Percentiles rank a stretch among this genome's conserved stretches.
Conservation (phyloP, 2,888 invertebrate genomes). For the Cepaea hortensis region DNA sequence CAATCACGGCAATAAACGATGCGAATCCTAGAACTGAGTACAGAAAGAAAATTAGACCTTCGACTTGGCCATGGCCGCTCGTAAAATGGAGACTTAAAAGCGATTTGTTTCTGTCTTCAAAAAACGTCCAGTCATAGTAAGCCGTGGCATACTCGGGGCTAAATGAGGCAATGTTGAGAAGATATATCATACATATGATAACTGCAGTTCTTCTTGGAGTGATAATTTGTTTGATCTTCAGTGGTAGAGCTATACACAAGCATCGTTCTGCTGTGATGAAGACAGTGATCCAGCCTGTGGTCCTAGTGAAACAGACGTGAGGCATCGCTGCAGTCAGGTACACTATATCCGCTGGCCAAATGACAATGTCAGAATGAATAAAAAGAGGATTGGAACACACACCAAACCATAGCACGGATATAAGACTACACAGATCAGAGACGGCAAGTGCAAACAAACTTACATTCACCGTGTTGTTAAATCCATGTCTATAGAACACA, state of each 20-base stretch:
- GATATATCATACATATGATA: not conserved
- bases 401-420: not conserved
- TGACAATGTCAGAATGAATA: not conserved
- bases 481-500: slow-evolving; percentile 23
- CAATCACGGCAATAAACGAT: too few species aligned
- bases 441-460: slow-evolving; percentile 22
- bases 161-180: not conserved
- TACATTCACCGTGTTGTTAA: slow-evolving; percentile 9
- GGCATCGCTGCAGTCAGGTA: not conserved
- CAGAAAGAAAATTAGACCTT: too few species aligned
- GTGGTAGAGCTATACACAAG: not conserved
- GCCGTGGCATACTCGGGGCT: not conserved
- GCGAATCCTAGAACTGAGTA: too few species aligned
- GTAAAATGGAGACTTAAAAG: not conserved
- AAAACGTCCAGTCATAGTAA: not conserved
- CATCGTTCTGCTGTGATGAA: slow-evolving; percentile 22
- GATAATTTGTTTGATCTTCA: slow-evolving; percentile 5
- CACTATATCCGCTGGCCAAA: not conserved
- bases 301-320: not conserved
- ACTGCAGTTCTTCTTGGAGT: not conserved
- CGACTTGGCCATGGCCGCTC: too few species aligned
- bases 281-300: slow-evolving; percentile 15
- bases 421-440: not conserved
- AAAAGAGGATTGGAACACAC: not conserved
- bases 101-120: not conserved